Evolutionary conservation across 2,888 invertebrate species (phyloP).

Genomic region (Ptilodon capucinus): DNA sequence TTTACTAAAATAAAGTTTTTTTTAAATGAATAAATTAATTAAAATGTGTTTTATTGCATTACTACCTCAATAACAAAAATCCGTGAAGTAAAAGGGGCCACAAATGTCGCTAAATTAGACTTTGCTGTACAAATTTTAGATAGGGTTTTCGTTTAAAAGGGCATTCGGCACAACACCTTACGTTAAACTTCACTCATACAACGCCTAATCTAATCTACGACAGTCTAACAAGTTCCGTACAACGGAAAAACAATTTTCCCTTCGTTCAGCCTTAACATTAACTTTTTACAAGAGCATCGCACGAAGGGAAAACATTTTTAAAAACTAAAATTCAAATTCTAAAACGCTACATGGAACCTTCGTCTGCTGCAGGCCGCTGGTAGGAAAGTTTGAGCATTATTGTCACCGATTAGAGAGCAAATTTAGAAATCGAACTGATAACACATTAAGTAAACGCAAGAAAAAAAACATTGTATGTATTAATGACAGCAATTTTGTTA

Average conservation of each 20-base stretch:
- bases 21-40: background rate
- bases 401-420: constrained; percentile 14
- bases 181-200: constrained; percentile 67
- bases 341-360: constrained; percentile 74
- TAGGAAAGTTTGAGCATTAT: constrained; percentile 23
- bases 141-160: constrained; percentile 21
- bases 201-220: constrained; percentile 75
- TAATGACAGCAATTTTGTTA: too few species aligned
- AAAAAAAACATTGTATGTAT: constrained; percentile 11
- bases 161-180: constrained; percentile 53
- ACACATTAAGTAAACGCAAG: background rate
- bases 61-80: constrained; percentile 4
- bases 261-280: constrained; percentile 60
- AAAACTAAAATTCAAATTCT: constrained; percentile 52
- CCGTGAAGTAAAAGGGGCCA: background rate
- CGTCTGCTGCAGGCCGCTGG: constrained; percentile 66
- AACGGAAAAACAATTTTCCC: constrained; percentile 78
- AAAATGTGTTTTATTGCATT: constrained; percentile 1
- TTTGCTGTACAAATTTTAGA: background rate
- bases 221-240: constrained; percentile 80
- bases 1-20: constrained; percentile 15
- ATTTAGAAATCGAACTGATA: constrained; percentile 1
- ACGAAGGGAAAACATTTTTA: constrained; percentile 66
- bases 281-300: constrained; percentile 64
- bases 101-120: background rate